Percentiles rank a stretch among this genome's conserved stretches.
These are phyloP conservation scores for Eupithecia exiguata DNA, from an alignment of 2,888 invertebrate species.

Conservation along the genomic window DNA sequence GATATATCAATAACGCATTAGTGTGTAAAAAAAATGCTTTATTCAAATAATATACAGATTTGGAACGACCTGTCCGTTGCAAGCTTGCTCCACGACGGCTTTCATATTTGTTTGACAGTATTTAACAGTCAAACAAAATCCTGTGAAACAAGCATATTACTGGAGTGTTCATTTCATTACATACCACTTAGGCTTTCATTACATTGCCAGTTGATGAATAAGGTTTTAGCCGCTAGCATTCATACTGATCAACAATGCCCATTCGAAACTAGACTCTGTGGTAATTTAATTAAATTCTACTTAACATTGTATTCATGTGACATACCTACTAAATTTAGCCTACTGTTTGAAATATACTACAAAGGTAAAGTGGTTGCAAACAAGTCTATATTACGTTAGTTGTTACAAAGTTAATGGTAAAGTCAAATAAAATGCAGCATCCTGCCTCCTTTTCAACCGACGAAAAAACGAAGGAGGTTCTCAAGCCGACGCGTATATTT, in stretches of 20 bases:
- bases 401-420: too few relatives aligned
- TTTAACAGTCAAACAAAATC: not conserved
- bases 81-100: not conserved
- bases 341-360: not conserved
- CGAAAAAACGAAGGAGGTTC: too few relatives aligned
- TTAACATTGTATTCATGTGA: not conserved
- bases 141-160: not conserved
- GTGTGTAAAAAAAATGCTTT: not conserved
- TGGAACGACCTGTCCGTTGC: not conserved
- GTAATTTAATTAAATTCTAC: constrained; percentile 1
- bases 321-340: not conserved
- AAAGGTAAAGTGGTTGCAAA: not conserved
- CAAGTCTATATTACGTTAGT: too few relatives aligned
- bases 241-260: not conserved
- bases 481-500: too few relatives aligned
- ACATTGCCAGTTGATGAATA: not conserved
- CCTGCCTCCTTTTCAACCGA: too few relatives aligned
- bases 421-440: too few relatives aligned
- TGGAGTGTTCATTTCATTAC: not conserved
- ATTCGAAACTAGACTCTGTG: constrained; percentile 7
- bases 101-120: not conserved
- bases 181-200: too few relatives aligned
- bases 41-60: not conserved
- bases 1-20: too few relatives aligned
- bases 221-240: not conserved